A percentile compares a stretch with the other conserved stretches of the same genome.
Conservation (phyloP, 1,140 invertebrate genomes). For the Lepidotrigona ventralis region DNA sequence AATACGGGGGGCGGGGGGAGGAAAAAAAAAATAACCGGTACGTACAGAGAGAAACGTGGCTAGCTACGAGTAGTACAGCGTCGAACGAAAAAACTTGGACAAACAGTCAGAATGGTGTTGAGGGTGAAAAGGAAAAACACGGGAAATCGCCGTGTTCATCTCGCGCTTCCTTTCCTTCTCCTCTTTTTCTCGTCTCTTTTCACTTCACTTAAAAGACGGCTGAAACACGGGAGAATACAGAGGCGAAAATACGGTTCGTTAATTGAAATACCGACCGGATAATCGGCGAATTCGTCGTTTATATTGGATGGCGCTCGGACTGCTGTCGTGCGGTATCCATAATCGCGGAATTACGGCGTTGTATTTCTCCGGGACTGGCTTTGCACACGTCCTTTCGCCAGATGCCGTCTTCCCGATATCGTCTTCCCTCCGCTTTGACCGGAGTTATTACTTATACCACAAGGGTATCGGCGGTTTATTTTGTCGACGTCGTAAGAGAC, state of each 20-base stretch:
- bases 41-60: background rate
- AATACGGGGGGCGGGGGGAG: background rate
- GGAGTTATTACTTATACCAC: constrained; percentile 65
- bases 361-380: constrained; percentile 43
- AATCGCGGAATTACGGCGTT: constrained; percentile 39
- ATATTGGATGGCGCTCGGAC: constrained; percentile 11
- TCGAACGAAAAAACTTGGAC: background rate
- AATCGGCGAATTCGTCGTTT: constrained; percentile 16
- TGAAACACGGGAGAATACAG: background rate
- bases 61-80: background rate
- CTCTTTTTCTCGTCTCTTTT: too few relatives aligned
- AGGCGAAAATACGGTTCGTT: constrained; percentile 8
- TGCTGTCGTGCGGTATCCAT: constrained; percentile 32
- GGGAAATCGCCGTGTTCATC: background rate
- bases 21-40: background rate
- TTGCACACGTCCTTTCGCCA: constrained; percentile 57
- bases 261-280: constrained; percentile 52
- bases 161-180: too few relatives aligned
- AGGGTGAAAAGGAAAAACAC: background rate
- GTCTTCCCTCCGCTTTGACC: constrained; percentile 42
- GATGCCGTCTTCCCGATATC: constrained; percentile 61
- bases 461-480: constrained; percentile 62
- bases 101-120: background rate
- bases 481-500: constrained; percentile 61
- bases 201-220: background rate